Evolutionary conservation across 2,888 invertebrate genomes (phyloP).

Genomic region (Oxyscelio sp.): DNA sequence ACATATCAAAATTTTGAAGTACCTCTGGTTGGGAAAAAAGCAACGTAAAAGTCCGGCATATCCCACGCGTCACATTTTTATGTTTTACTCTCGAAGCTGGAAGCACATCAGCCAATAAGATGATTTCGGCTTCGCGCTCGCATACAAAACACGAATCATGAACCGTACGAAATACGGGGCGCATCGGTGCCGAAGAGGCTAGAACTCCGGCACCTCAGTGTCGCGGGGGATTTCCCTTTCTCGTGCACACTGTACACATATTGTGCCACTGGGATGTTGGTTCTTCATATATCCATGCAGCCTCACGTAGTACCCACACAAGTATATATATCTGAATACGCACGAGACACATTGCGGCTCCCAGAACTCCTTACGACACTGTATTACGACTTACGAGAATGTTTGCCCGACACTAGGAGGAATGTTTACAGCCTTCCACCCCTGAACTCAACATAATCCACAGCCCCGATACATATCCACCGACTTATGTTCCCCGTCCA

Average conservation of each 20-base stretch:
- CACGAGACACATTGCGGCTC: conserved; percentile 75
- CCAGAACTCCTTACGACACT: conserved; percentile 71
- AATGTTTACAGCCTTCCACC: conserved; percentile 80
- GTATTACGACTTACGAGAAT: conserved; percentile 82
- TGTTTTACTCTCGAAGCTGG: conserved; percentile 20
- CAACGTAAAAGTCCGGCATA: conserved; percentile 45
- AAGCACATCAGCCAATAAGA: conserved; percentile 76
- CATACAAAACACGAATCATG: conserved; percentile 63
- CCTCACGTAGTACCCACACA: conserved; percentile 47
- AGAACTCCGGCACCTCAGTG: conserved; percentile 42
- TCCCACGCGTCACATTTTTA: conserved; percentile 38
- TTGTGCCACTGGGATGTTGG: conserved; percentile 63
- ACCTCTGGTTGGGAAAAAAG: conserved; percentile 4
- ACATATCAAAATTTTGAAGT: conserved; percentile 29
- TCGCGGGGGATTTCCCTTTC: conserved; percentile 62
- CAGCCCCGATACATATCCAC: conserved; percentile 67
- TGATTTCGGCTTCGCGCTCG: conserved; percentile 63
- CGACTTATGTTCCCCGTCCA: conserved; percentile 75
- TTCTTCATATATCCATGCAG: conserved; percentile 60
- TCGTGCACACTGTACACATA: conserved; percentile 38
- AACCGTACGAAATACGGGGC: conserved; percentile 56
- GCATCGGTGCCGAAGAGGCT: conserved; percentile 59
- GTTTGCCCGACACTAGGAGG: conserved; percentile 73
- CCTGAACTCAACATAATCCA: conserved; percentile 71
- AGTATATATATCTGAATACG: conserved; percentile 59